Conservation (phyloP, 1,140 invertebrate species). For the Neodiprion pinetum region DNA sequence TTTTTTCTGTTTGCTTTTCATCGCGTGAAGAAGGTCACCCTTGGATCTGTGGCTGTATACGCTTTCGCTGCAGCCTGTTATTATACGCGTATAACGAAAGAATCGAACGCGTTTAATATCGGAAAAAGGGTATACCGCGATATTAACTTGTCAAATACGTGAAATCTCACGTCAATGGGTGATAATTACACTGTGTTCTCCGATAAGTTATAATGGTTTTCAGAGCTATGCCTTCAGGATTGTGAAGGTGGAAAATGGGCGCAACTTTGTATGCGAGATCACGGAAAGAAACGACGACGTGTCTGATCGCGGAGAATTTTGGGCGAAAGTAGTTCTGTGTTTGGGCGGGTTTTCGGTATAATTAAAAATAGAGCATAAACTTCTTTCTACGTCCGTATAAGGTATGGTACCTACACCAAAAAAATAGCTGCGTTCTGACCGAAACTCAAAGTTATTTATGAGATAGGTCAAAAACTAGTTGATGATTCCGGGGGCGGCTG, state of each 20-base stretch:
- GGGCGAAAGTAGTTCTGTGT: background rate
- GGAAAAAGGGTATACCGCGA: background rate
- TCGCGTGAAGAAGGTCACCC: background rate
- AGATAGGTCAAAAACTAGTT: background rate
- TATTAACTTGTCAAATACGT: background rate
- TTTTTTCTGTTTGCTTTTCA: background rate
- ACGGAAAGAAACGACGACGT: no score
- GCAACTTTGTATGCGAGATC: no score
- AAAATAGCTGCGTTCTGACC: background rate
- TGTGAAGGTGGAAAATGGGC: no score
- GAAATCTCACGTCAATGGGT: no score
- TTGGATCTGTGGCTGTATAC: no score
- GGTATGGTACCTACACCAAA: background rate
- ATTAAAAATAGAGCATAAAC: conserved; percentile 1
- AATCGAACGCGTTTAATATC: background rate
- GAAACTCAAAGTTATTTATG: background rate
- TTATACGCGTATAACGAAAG: background rate
- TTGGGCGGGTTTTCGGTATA: background rate
- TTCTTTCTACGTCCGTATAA: background rate
- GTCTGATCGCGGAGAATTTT: background rate
- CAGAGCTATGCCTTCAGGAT: no score
- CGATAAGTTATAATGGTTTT: no score
- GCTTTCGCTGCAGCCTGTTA: background rate
- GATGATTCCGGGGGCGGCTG: background rate
- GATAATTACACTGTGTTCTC: no score